phyloP scores from a whole-genome alignment of 2,113 vertebrate genomes.

The Rynchops niger region DNA sequence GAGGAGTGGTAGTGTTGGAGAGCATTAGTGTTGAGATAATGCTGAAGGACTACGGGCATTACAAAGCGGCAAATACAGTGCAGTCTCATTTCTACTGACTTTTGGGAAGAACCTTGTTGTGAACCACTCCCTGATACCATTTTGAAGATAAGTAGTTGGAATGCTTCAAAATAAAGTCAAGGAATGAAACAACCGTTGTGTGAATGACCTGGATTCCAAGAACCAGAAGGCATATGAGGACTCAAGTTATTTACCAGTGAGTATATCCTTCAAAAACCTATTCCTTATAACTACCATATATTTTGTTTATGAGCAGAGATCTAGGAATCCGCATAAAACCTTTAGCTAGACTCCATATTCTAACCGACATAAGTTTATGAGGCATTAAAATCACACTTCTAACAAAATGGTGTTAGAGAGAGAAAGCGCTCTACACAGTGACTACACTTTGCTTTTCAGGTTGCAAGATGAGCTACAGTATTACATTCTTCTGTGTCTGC shows the following conservation, averaged over 20 bases:
- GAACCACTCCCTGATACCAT: neutral
- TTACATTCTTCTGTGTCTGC: neutral
- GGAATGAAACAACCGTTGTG: neutral
- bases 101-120: neutral
- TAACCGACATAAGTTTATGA: neutral
- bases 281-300: neutral
- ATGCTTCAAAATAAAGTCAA: neutral
- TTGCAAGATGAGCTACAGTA: neutral
- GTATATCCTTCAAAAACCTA: neutral
- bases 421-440: neutral
- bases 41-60: neutral
- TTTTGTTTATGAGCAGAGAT: neutral
- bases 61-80: neutral
- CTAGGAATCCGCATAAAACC: neutral
- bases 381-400: neutral
- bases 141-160: neutral
- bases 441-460: neutral
- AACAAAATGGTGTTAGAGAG: neutral
- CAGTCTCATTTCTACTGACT: neutral
- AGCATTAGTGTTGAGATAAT: accelerated
- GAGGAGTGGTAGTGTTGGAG: neutral
- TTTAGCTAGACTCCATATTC: neutral
- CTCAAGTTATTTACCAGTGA: neutral
- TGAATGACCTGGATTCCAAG: neutral
- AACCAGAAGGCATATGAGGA: neutral